Conservation (phyloP, 2,888 invertebrate genomes). For the Drosophila paucipuncta region DNA sequence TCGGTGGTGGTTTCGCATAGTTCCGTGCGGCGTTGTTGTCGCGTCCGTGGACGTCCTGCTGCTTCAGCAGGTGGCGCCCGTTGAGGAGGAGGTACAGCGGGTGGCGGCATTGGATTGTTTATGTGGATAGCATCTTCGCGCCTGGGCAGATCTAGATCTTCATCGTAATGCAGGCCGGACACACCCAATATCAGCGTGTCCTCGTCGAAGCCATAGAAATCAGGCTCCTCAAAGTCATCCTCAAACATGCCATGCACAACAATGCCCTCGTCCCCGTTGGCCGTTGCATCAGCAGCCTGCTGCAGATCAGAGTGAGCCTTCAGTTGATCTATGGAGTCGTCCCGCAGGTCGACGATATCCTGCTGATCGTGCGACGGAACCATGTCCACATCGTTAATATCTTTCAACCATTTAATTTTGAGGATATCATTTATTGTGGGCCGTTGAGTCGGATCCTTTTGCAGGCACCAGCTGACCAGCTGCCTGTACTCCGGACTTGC, state of each 20-base stretch:
- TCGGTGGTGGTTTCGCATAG: background rate
- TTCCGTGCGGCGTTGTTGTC: conserved; percentile 42
- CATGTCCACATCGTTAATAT: conserved; percentile 41
- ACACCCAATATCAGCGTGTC: conserved; percentile 29
- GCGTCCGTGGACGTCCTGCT: conserved; percentile 47
- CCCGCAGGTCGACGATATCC: conserved; percentile 60
- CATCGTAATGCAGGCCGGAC: conserved; percentile 46
- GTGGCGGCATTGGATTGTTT: conserved; percentile 14
- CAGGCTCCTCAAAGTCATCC: conserved; percentile 38
- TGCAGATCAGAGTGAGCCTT: background rate
- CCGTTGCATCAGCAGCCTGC: conserved; percentile 1
- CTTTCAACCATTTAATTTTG: conserved; percentile 85
- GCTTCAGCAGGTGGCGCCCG: background rate
- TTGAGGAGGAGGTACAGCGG: background rate
- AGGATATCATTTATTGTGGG: conserved; percentile 77
- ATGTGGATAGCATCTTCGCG: background rate
- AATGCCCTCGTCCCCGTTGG: conserved; percentile 25
- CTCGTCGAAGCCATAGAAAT: conserved; percentile 64
- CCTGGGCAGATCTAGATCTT: conserved; percentile 3
- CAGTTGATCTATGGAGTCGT: conserved; percentile 44
- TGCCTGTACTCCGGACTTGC: conserved; percentile 69
- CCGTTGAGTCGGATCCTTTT: conserved; percentile 73
- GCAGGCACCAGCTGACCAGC: conserved; percentile 75
- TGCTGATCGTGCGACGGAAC: conserved; percentile 32
- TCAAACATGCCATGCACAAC: conserved; percentile 32